Base-by-base conservation (phyloP, 2,888 invertebrate genomes). In the Trichogramma evanescens region DNA sequence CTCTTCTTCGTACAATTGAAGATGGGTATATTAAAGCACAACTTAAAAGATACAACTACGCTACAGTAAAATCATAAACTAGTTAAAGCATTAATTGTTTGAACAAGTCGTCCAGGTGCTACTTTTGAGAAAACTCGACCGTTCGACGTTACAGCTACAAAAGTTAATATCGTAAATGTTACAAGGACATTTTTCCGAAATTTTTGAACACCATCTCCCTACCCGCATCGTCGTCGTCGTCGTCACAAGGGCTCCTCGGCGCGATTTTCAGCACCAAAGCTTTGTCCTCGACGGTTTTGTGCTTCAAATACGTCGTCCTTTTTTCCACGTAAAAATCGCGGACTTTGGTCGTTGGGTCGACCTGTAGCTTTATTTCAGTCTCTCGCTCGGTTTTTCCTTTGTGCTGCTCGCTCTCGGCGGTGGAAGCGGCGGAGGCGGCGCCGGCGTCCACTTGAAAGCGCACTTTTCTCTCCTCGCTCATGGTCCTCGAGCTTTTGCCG, bases 401-500 rank as follows among this genome's bases (percentile, higher is more conserved):
- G 41, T 46, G 39, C 55, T 56, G 55, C 45, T 54, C 57, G 26
- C 6, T 6, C 4, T n/a, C 26, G 41, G 50, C 39, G 40, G 6
- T 13, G 39, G 26, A 38, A 8, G 7, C 9, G 39, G 7, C 39
- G 39, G 2, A 38, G 38, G 39, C 6, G 9, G 9, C 6, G 26
- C 8, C 1, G 50, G 40, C 6, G 26, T 70, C 71, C 42, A 71
- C 70, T 59, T 70, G 63, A 59, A 75, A 75, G 26, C 76, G 68
- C 40, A 75, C 75, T 6, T 67, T 72, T 50, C 72, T 73, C 1
- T 67, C 63, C 55, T 71, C 70, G 53, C 66, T 68, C 39, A 65
- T 66, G 39, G 62, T 63, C 51, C 63, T 69, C 41, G 73, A 67
- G 50, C 71, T 70, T 0, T 66, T 60, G 2, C 59, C 59, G 9